Evolutionary conservation across 2,113 vertebrate species (phyloP), one percentile per base, ranked within the genome.

Genomic region (Lampris megalopsis): DNA sequence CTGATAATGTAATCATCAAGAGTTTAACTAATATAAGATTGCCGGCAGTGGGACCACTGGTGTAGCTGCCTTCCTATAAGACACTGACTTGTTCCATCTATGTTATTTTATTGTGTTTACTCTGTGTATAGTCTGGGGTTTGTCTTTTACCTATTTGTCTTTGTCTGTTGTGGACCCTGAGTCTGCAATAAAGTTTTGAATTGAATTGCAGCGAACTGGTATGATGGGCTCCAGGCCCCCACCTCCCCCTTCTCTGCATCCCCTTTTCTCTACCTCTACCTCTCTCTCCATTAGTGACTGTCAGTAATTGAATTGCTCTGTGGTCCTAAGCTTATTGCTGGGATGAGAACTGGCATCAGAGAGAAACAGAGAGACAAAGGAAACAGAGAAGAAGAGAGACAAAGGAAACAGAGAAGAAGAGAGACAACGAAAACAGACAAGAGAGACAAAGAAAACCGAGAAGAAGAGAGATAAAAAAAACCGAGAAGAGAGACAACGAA

Each of bases 271-370:
- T 41, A 10, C 41, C 6, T 24, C 3, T 8, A 1, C 52, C 49
- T 76, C 60, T 71, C 68, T 52, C 24, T 24, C 24, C 24, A 24
- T 52, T 61, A 48, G 72, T 72, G 71, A 71, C 63, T 77, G 69
- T 79, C 73, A 52, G 60, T 86, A 78, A 84, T 80, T 86, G 58
- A 75, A 73, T 81, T 70, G 73, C 64, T 63, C 38, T 8, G 49
- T 60, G 4, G 47, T 76, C 50, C 53, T 71, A 49, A 83, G 81
- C 67, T 68, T 37, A 52, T 11, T 40, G 41, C 80, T 41, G 60
- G 63, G 77, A 84, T 81, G 75, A 83, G 68, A 86, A n/a, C 13
- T 10, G n/a, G 35, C 37, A 64, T 40, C 40, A 64, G 36, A 78
- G 36, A 36, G 38, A 52, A 37, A 52, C 63, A 79, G 13, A 74